Evolutionary conservation across 1,140 invertebrate species (phyloP), one percentile per base, ranked within the genome.

Genomic region (Drosophila nigromelanica): DNA sequence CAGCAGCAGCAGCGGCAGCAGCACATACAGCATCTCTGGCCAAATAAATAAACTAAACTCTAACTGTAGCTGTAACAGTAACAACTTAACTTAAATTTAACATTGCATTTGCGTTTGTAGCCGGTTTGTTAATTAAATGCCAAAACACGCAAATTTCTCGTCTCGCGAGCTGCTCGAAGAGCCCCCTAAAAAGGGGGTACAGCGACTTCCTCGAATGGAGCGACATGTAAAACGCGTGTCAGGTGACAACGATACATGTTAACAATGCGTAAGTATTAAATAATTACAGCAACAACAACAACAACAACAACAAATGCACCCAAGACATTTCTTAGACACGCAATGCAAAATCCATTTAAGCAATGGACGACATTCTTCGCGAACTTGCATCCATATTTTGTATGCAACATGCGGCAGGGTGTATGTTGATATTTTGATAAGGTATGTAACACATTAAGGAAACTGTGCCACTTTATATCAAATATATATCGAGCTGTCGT

Each of bases 261-360:
- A 82, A 82, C 79, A 83, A 82, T 82, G 79, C 75, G 79, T 81
- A 81, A 80, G 78, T 82, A 82, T 82, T 82, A 83, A 83, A 80
- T 82, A 82, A 82, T 82, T 82, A 78, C 71, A 81, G 73, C 54
- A 81, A 81, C 73, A 80, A 50, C 68, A 40, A 30, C 30, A 60
- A 14, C 56, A 48, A 39, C 27, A 58, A 21, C 40, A 8, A 30
- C 6, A 43, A 6, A 66, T 33, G 39, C 43, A 64, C 35, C 39
- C 48, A 55, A 66, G 30, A 59, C 78, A 72, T 73, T 52, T 50
- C 58, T 39, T 52, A 37, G 45, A 45, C 73, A 81, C 43, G 78
- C 73, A 77, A 81, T 48, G 68, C 72, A 73, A 55, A 81, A 52
- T 37, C 39, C 58, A 72, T 67, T 80, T 80, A 56, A 55, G 67